phyloP scores from a whole-genome alignment of 2,113 vertebrate genomes.

The Planiliza haematocheilus region DNA sequence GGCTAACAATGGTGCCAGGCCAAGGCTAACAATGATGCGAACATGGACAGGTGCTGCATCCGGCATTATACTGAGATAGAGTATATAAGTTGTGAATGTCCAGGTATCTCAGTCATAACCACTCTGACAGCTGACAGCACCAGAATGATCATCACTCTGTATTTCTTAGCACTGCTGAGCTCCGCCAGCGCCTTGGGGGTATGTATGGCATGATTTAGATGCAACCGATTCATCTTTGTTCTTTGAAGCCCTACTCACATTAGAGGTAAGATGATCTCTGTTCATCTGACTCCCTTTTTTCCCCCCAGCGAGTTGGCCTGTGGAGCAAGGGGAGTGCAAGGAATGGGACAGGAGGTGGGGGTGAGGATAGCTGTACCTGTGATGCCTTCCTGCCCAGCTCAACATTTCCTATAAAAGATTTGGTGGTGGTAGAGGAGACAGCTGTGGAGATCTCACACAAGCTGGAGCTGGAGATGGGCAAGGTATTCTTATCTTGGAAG shows the following conservation, averaged over 20 bases:
- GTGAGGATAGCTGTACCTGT: constrained; percentile 70
- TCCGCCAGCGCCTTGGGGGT: constrained; percentile 63
- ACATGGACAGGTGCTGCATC: constrained; percentile 59
- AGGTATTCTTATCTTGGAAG: constrained; percentile 51
- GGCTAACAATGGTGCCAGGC: no score
- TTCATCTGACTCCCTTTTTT: background rate
- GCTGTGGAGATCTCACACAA: constrained; percentile 60
- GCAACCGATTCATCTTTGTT: background rate
- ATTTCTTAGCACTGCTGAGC: constrained; percentile 63
- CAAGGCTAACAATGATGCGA: constrained; percentile 53
- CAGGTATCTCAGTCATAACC: background rate
- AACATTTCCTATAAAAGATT: constrained; percentile 68
- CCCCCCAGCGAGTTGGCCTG: constrained; percentile 35
- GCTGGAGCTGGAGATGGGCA: constrained; percentile 76
- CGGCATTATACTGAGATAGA: background rate
- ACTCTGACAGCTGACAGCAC: constrained; percentile 43
- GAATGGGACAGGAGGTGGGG: constrained; percentile 61
- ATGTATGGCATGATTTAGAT: constrained; percentile 33
- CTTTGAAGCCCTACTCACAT: background rate
- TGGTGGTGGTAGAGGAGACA: constrained; percentile 64
- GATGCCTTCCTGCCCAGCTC: constrained; percentile 74
- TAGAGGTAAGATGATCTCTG: constrained; percentile 4
- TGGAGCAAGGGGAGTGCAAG: constrained; percentile 32
- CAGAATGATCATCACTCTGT: constrained; percentile 72
- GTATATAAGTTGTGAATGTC: constrained; percentile 61